Percentiles rank a stretch among this genome's conserved stretches.
phyloP scores from a whole-genome alignment of 2,797 vertebrate genomes.

The Sebastolobus alascanus region DNA sequence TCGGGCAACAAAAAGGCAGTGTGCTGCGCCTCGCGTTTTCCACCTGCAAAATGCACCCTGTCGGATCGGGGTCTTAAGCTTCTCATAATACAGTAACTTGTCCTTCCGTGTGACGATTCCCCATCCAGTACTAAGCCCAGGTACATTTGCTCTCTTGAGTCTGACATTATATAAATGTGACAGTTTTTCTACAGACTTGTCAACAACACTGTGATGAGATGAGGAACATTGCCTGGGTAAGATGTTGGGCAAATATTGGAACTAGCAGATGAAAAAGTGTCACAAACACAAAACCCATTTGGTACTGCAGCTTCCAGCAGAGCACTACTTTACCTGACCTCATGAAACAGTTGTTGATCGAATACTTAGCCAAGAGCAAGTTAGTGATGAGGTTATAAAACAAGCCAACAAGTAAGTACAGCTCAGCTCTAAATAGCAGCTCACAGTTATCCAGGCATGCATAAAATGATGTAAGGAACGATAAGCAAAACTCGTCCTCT shows the following conservation, averaged over 20 bases:
- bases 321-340: slow-evolving; percentile 29
- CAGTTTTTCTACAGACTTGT: slow-evolving; percentile 42
- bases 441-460: neutral
- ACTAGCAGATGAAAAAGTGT: slow-evolving; percentile 54
- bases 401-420: slow-evolving; percentile 17
- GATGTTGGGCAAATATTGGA: slow-evolving; percentile 59
- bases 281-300: slow-evolving; percentile 46
- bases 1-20: too few relatives aligned
- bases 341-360: slow-evolving; percentile 18
- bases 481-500: slow-evolving; percentile 8
- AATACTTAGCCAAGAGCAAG: slow-evolving; percentile 23
- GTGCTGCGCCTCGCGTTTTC: too few relatives aligned
- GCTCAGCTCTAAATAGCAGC: neutral
- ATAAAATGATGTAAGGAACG: neutral
- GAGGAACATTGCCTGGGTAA: slow-evolving; percentile 31
- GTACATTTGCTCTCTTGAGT: slow-evolving; percentile 5
- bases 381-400: slow-evolving; percentile 17
- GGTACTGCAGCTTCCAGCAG: slow-evolving; percentile 30
- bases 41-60: too few relatives aligned
- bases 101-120: neutral
- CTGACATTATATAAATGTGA: slow-evolving; percentile 40
- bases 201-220: slow-evolving; percentile 46
- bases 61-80: neutral
- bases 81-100: slow-evolving; percentile 14
- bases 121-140: neutral